Percentiles rank a stretch among this genome's conserved stretches.
phyloP scores from a whole-genome alignment of 2,888 invertebrate species.

The Aphrophora alni region DNA sequence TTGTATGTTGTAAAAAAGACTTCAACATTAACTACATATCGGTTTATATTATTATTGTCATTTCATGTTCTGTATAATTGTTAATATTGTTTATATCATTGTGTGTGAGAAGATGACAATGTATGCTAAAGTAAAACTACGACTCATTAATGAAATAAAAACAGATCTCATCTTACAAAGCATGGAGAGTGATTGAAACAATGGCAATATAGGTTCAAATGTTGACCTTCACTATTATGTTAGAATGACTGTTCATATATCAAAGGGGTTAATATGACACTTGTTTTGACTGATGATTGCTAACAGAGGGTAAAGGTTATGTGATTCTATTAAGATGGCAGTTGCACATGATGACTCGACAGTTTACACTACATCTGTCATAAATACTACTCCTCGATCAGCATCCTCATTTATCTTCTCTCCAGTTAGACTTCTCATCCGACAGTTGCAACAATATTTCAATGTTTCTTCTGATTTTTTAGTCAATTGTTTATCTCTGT shows the following conservation, averaged over 20 bases:
- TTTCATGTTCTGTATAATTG: too few relatives aligned
- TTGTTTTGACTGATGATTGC: not conserved
- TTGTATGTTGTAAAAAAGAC: too few relatives aligned
- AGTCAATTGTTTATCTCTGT: not conserved
- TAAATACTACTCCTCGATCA: not conserved
- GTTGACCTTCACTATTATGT: not conserved
- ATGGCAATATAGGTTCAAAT: not conserved
- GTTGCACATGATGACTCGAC: not conserved
- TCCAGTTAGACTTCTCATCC: not conserved
- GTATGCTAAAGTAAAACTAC: not conserved
- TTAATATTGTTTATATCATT: too few relatives aligned
- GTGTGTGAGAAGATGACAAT: too few relatives aligned
- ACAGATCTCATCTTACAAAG: not conserved
- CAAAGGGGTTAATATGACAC: conserved; percentile 2
- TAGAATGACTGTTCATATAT: conserved; percentile 4
- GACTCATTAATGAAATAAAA: not conserved
- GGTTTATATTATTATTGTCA: too few relatives aligned
- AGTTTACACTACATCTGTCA: conserved; percentile 1
- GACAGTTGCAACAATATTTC: not conserved
- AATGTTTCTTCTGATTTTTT: not conserved
- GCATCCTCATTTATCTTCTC: not conserved
- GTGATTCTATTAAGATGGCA: conserved; percentile 6
- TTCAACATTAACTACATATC: too few relatives aligned
- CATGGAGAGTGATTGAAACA: not conserved
- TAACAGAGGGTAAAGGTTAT: not conserved